Conservation (phyloP, 2,888 invertebrate genomes). For the Orgyia antiqua region DNA sequence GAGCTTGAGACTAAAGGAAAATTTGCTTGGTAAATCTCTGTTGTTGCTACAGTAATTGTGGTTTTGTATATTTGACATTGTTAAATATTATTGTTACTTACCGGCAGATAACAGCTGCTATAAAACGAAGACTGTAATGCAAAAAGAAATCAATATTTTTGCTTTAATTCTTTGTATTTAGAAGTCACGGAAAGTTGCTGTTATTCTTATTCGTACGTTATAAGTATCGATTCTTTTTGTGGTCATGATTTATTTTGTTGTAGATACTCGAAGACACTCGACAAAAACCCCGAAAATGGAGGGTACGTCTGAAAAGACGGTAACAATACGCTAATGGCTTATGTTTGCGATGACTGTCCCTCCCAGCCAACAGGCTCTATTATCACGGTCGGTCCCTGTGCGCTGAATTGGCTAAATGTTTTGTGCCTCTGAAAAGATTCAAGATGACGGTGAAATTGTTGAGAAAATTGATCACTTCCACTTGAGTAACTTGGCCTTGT, state of each 20-base stretch:
- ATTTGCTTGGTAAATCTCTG: too few species aligned
- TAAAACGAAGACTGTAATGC: too few species aligned
- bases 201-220: too few species aligned
- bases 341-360: constrained; percentile 71
- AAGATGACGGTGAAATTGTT: constrained; percentile 74
- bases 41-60: too few species aligned
- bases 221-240: not conserved
- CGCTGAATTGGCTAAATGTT: constrained; percentile 76
- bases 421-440: constrained; percentile 71
- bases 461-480: constrained; percentile 75
- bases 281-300: constrained; percentile 45
- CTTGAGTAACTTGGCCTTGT: constrained; percentile 53
- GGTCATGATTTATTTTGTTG: constrained; percentile 25
- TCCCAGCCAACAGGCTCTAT: constrained; percentile 67
- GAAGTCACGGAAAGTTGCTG: too few species aligned
- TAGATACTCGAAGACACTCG: constrained; percentile 40
- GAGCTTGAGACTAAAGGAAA: too few species aligned
- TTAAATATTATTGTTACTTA: too few species aligned
- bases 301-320: constrained; percentile 55
- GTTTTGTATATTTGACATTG: too few species aligned
- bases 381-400: constrained; percentile 61
- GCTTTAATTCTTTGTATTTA: too few species aligned
- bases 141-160: too few species aligned
- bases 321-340: constrained; percentile 74
- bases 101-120: too few species aligned